Evolutionary conservation across 2,888 invertebrate species (phyloP), one percentile per base, ranked within the genome.

Genomic region (Agelastica alni): DNA sequence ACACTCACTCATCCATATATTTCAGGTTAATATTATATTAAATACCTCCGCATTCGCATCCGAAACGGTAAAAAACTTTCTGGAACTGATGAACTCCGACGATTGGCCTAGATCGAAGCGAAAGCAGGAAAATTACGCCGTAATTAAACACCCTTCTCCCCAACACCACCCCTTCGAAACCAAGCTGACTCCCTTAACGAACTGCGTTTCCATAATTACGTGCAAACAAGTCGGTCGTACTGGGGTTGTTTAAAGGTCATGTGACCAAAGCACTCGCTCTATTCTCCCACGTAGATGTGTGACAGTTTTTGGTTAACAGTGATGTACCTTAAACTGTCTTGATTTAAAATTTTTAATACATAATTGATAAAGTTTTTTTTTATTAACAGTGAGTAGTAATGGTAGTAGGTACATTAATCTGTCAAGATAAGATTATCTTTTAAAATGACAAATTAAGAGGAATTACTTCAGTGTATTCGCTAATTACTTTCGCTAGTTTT

Each of bases 161-260:
- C 56, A 65, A 62, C 60, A 65, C 63, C 63, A 32, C 53, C 59
- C 62, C 62, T 64, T 70, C 51, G n/a, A 51, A 46, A 41, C 47
- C 30, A 42, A 70, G 70, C 70, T 68, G 71, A 68, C 69, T 68
- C 61, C 65, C 56, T 51, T 51, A 64, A 67, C 60, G 60, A 68
- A 71, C 70, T 71, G 71, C 69, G 70, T 71, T 67, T 67, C 70
- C 70, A 68, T 72, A 72, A 72, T 71, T 72, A 71, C 69, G 70
- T 71, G 71, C 70, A 72, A 72, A 72, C 72, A 71, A 72, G 70
- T 70, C 65, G 67, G 66, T 62, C 65, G 66, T 46, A 51, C 30
- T 51, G 47, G 37, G 34, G 17, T 17, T 42, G n/a, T 28, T 64
- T 67, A 64, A 61, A 53, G 59, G 49, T 56, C 62, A 67, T 68